Conservation (phyloP, 2,113 vertebrate species). For the Lasiurus cinereus region DNA sequence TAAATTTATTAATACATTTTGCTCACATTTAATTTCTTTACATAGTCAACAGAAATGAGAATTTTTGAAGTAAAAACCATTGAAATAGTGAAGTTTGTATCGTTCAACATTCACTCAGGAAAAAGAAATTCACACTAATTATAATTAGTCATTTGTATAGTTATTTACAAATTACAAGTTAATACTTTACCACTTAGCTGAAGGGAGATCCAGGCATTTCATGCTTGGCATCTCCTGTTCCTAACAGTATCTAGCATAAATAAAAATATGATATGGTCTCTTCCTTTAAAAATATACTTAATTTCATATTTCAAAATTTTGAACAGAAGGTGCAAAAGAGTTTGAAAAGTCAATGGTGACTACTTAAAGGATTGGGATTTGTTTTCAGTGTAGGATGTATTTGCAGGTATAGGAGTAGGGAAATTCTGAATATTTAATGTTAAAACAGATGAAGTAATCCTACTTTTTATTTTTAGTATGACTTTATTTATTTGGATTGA, state of each 20-base stretch:
- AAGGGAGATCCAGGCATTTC: background rate
- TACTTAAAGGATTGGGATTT: background rate
- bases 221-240: background rate
- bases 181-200: background rate
- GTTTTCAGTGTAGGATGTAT: background rate
- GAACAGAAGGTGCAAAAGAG: background rate
- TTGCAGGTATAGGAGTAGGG: background rate
- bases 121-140: background rate
- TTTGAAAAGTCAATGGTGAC: background rate
- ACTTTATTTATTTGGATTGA: background rate
- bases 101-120: background rate
- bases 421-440: constrained; percentile 25
- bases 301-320: constrained; percentile 1
- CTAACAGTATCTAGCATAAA: background rate
- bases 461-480: background rate
- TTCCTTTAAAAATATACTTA: constrained; percentile 13
- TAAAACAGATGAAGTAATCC: background rate
- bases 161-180: too few relatives aligned
- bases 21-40: background rate
- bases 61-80: background rate
- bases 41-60: constrained; percentile 15
- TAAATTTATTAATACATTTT: background rate
- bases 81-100: background rate
- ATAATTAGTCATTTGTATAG: too few relatives aligned
- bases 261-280: background rate